Base-by-base conservation (phyloP, 2,113 vertebrate genomes). In the Centropristis striata region DNA sequence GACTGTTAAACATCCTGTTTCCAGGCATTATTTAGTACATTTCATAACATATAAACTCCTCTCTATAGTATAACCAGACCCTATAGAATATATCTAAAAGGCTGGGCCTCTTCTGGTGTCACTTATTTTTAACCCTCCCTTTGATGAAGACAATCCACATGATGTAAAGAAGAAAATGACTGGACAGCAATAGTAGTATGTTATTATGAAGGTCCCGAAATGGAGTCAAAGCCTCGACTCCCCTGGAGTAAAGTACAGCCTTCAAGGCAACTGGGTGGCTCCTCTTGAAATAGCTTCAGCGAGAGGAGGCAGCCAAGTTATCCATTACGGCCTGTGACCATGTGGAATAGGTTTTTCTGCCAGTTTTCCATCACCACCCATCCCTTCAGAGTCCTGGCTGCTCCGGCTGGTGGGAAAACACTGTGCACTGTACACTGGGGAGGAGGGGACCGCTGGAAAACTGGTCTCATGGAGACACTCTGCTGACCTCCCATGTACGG, bases 291-390 rank as follows among this genome's bases (percentile, higher is more conserved):
- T 94, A 95, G 92, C 91, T 83, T 66, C 68, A 61, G 60, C 20
- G 53, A 90, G 85, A 49, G 37, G 69, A 91, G 81, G 83, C 80
- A 55, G 93, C 91, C 90, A 90, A 92, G 81, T 92, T 93, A 90
- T 93, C 87, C 93, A 94, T 93, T 93, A 93, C 50, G 36, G 80
- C 71, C 86, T 91, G 86, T 81, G 84, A 88, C 86, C 91, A 89
- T 92, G 88, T 91, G 89, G 92, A 91, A 92, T 84, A 88, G 75
- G 80, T 84, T 90, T 91, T 84, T 79, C 71, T 81, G 85, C 88
- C 91, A 87, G 89, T 90, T 95, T 94, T 92, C 92, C 93, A 94
- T 91, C 93, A 90, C 91, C 84, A 89, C 89, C 86, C 87, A 78
- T 94, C 89, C 85, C 75, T 81, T 66, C 71, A 71, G 78, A 83